Evolutionary conservation across 1,140 invertebrate genomes (phyloP).

Genomic region (Spodoptera litura): DNA sequence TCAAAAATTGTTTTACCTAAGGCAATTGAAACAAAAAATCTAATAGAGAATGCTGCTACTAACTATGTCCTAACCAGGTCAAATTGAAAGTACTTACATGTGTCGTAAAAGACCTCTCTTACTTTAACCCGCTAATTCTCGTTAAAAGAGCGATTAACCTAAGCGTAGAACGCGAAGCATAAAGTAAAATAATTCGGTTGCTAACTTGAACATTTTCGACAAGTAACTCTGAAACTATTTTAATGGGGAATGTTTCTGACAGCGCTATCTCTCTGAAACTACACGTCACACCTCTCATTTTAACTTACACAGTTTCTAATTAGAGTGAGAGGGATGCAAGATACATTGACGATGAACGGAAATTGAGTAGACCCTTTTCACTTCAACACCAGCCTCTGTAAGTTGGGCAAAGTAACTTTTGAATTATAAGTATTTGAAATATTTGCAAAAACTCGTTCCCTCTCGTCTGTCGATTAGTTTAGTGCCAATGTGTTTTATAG

Average conservation of each 20-base stretch:
- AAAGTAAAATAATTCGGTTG: slow-evolving; percentile 55
- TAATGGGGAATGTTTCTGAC: slow-evolving; percentile 62
- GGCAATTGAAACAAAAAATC: too few species aligned
- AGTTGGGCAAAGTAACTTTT: slow-evolving; percentile 46
- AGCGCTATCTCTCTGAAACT: slow-evolving; percentile 52
- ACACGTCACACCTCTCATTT: slow-evolving; percentile 48
- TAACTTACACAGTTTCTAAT: slow-evolving; percentile 14
- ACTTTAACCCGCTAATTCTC: background rate
- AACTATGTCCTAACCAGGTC: too few species aligned
- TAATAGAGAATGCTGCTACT: too few species aligned
- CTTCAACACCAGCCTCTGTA: slow-evolving; percentile 56
- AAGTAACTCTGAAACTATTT: slow-evolving; percentile 62
- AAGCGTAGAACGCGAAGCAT: slow-evolving; percentile 7
- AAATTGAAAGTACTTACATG: too few species aligned
- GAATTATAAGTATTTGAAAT: slow-evolving; percentile 44
- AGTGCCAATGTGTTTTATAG: slow-evolving; percentile 13
- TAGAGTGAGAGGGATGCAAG: slow-evolving; percentile 40
- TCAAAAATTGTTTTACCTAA: too few species aligned
- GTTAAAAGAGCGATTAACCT: slow-evolving; percentile 22
- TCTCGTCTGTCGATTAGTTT: slow-evolving; percentile 5
- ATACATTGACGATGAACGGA: slow-evolving; percentile 56
- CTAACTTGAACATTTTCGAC: slow-evolving; percentile 56
- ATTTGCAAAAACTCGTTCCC: slow-evolving; percentile 15
- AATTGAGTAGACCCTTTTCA: slow-evolving; percentile 68
- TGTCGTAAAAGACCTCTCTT: too few species aligned